Conservation (phyloP, 2,797 vertebrate genomes). For the Helarctos malayanus region DNA sequence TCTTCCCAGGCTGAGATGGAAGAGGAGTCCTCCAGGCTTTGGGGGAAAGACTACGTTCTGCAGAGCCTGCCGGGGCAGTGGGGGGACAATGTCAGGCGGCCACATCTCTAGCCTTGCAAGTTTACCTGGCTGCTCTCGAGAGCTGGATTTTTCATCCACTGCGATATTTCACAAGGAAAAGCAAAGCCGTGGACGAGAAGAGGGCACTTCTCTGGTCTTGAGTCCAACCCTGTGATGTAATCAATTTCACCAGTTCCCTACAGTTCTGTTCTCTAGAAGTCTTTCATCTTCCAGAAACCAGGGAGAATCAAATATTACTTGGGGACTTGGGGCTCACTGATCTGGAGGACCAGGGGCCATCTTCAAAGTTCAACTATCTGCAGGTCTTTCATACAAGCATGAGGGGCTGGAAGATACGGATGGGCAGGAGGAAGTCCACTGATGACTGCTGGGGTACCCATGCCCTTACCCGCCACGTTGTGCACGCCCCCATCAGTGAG, state of each 20-base stretch:
- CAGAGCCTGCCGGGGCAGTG: neutral
- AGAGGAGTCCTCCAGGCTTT: too few species aligned
- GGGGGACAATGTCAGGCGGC: neutral
- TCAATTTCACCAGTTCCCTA: neutral
- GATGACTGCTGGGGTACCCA: neutral
- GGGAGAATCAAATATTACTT: neutral
- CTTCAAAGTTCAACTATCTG: neutral
- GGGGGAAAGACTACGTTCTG: neutral
- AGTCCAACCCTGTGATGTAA: neutral
- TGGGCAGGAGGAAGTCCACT: accelerated
- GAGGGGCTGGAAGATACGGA: neutral
- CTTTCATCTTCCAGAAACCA: neutral
- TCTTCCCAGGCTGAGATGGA: neutral
- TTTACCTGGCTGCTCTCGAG: neutral
- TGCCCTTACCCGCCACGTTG: too few species aligned
- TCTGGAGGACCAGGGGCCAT: neutral
- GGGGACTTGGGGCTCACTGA: neutral
- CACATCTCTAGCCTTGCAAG: neutral
- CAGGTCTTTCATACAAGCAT: neutral
- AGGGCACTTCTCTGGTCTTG: neutral
- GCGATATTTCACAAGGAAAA: neutral
- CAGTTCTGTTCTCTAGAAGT: neutral
- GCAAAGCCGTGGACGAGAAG: neutral
- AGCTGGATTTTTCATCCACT: neutral
- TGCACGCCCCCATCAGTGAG: neutral